Evolutionary conservation across 2,113 vertebrate species (phyloP).

Genomic region (Larimichthys polyactis): DNA sequence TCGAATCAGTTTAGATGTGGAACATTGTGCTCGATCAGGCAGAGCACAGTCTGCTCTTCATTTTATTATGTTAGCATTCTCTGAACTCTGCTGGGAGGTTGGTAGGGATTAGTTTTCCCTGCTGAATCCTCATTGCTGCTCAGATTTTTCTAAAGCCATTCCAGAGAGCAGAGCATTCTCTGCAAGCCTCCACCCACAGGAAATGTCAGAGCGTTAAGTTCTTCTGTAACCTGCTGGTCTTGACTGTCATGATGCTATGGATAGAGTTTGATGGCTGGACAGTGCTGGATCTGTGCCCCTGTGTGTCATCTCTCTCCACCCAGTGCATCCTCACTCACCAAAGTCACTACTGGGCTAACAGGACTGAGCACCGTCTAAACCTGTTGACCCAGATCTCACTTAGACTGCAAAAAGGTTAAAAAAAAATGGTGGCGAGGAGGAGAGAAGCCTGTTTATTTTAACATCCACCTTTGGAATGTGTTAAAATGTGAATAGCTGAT

Average conservation of each 20-base stretch:
- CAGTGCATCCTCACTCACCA: background rate
- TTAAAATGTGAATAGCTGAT: constrained; percentile 34
- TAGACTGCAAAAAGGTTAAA: background rate
- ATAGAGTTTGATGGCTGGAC: background rate
- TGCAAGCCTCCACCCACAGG: background rate
- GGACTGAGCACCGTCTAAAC: background rate
- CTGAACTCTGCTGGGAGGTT: background rate
- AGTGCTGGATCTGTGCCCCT: background rate
- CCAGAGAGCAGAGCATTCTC: background rate
- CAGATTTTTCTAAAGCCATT: background rate
- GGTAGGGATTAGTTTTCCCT: background rate
- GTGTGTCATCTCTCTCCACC: background rate
- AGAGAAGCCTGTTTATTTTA: constrained; percentile 12
- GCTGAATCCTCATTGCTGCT: no score
- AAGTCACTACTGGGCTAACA: background rate
- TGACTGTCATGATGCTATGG: background rate
- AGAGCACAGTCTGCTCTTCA: background rate
- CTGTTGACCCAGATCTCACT: background rate
- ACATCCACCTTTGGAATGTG: constrained; percentile 28
- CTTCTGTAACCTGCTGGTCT: background rate
- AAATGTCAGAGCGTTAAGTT: no score
- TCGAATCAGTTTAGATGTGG: background rate
- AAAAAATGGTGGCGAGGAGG: background rate
- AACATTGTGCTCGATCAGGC: background rate
- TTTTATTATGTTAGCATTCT: background rate